Evolutionary conservation across 2,113 vertebrate species (phyloP).

Genomic region (Actenoides hombroni): DNA sequence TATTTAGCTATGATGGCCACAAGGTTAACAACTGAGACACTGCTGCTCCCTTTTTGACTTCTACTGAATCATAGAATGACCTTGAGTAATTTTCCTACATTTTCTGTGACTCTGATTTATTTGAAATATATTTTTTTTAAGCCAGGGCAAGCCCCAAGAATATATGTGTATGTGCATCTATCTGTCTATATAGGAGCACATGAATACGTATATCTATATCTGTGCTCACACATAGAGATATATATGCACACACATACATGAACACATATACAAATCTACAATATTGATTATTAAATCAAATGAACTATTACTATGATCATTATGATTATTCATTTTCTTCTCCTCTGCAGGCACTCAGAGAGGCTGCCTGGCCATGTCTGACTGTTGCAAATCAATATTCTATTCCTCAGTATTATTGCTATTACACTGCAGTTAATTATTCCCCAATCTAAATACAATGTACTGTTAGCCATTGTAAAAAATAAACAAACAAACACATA

Average conservation of each 20-base stretch:
- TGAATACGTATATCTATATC: not conserved
- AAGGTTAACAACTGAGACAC: not conserved
- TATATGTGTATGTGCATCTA: not conserved
- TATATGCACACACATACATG: not conserved
- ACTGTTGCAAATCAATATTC: not conserved
- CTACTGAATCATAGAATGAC: not conserved
- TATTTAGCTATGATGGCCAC: not conserved
- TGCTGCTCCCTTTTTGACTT: not conserved
- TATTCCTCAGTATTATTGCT: not conserved
- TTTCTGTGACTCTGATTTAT: not conserved
- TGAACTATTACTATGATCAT: not conserved
- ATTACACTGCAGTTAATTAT: not conserved
- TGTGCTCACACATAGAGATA: rapidly evolving
- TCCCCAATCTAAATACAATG: not conserved
- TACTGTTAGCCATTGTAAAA: not conserved
- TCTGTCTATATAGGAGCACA: not conserved
- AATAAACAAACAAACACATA: not conserved
- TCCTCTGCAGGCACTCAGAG: not conserved
- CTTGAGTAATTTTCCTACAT: not conserved
- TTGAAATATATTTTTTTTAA: not conserved
- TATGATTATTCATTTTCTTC: not conserved
- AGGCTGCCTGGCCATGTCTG: not conserved
- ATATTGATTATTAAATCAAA: not conserved
- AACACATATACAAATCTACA: not conserved
- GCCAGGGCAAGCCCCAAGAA: not conserved